A percentile compares a stretch with the other conserved stretches of the same genome.
Evolutionary conservation across 1,140 invertebrate genomes (phyloP).

Genomic region (Gryllus bimaculatus): DNA sequence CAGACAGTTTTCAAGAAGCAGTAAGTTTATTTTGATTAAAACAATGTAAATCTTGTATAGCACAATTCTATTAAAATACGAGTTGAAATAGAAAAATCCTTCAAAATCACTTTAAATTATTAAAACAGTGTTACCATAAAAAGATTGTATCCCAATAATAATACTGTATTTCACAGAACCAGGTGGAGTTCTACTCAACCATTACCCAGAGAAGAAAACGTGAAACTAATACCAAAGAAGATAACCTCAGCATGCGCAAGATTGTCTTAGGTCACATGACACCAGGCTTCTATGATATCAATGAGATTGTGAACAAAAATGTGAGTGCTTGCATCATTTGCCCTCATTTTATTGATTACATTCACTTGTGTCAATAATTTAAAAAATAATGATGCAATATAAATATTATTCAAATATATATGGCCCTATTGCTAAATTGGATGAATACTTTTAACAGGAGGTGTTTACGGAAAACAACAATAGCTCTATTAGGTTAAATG

Average conservation of each 20-base stretch:
- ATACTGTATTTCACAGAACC: slow-evolving; percentile 17
- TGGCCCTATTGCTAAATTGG: background rate
- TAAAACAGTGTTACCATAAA: background rate
- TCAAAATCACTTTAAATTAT: background rate
- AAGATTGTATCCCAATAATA: background rate
- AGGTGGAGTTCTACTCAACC: slow-evolving; percentile 21
- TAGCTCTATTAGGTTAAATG: slow-evolving; percentile 48
- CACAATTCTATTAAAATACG: too few relatives aligned
- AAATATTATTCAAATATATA: background rate
- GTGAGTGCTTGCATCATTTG: background rate
- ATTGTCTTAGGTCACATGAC: slow-evolving; percentile 34
- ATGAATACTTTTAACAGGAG: slow-evolving; percentile 26
- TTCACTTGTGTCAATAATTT: too few relatives aligned
- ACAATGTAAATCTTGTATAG: too few relatives aligned
- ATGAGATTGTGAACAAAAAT: slow-evolving; percentile 27
- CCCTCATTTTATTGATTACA: too few relatives aligned
- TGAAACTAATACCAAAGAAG: background rate
- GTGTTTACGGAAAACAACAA: slow-evolving; percentile 39
- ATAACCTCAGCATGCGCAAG: slow-evolving; percentile 18
- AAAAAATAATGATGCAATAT: background rate
- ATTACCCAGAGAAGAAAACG: slow-evolving; percentile 5
- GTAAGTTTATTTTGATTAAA: slow-evolving; percentile 26
- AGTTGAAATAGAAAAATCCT: too few relatives aligned
- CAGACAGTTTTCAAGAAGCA: slow-evolving; percentile 33
- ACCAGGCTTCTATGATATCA: slow-evolving; percentile 30